These are phyloP conservation scores for Encarsia formosa DNA, from an alignment of 2,888 invertebrate species.

Conservation along the genomic window DNA sequence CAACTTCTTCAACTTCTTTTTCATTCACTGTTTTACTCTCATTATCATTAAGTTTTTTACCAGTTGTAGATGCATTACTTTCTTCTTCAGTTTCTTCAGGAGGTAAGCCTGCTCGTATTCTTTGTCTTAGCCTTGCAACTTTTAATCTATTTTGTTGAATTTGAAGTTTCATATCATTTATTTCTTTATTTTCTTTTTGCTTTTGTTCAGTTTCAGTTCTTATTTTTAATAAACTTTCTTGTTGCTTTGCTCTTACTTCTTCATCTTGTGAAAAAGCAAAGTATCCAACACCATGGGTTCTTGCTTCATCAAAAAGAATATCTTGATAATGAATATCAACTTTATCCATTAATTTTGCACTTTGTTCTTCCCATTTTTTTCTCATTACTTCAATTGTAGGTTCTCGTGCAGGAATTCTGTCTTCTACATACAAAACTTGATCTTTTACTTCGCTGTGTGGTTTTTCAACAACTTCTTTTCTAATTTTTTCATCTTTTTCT, in stretches of 20 bases:
- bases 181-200: slow-evolving; percentile 62
- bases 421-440: slow-evolving; percentile 1
- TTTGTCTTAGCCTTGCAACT: slow-evolving; percentile 70
- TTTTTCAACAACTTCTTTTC: slow-evolving; percentile 35
- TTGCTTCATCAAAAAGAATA: slow-evolving; percentile 85
- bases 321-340: slow-evolving; percentile 87
- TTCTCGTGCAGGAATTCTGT: slow-evolving; percentile 34
- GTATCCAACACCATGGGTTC: slow-evolving; percentile 89
- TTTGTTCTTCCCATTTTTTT: slow-evolving; percentile 84
- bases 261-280: slow-evolving; percentile 88
- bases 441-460: slow-evolving; percentile 25
- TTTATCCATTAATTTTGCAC: slow-evolving; percentile 67
- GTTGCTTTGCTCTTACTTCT: slow-evolving; percentile 71
- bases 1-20: slow-evolving; percentile 33
- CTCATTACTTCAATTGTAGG: slow-evolving; percentile 63
- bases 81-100: slow-evolving; percentile 51
- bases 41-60: slow-evolving; percentile 17
- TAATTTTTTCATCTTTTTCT: slow-evolving; percentile 57
- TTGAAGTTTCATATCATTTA: slow-evolving; percentile 61
- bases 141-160: slow-evolving; percentile 67
- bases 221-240: slow-evolving; percentile 69
- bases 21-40: not conserved
- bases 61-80: slow-evolving; percentile 22
- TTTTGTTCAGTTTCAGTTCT: slow-evolving; percentile 67
- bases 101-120: slow-evolving; percentile 69